Conservation (phyloP, 1,140 invertebrate species). For the Euwallacea similis region DNA sequence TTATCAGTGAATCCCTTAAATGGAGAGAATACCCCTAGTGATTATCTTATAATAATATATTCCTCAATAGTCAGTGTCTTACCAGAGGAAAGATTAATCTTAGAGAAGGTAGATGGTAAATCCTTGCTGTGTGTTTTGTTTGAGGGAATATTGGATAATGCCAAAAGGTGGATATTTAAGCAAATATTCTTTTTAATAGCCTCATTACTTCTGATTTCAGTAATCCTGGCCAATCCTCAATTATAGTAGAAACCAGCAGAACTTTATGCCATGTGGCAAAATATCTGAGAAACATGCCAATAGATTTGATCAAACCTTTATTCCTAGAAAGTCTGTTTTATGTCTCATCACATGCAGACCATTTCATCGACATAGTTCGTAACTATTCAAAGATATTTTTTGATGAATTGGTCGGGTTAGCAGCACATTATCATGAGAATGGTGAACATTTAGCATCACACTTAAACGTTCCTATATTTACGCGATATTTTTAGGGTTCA, state of each 20-base stretch:
- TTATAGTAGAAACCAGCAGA: slow-evolving; percentile 36
- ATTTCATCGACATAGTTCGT: slow-evolving; percentile 39
- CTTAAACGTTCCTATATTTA: slow-evolving; percentile 1
- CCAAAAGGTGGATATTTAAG: slow-evolving; percentile 17
- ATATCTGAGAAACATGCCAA: slow-evolving; percentile 33
- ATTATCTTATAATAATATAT: slow-evolving; percentile 36
- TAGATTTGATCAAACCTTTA: slow-evolving; percentile 28
- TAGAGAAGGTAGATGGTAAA: slow-evolving; percentile 35
- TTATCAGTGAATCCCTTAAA: slow-evolving; percentile 32
- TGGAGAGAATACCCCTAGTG: slow-evolving; percentile 18
- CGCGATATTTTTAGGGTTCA: slow-evolving; percentile 23
- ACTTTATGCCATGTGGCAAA: slow-evolving; percentile 26
- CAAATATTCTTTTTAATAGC: neutral
- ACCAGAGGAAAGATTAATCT: slow-evolving; percentile 32
- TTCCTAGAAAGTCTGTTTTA: slow-evolving; percentile 35
- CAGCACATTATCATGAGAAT: slow-evolving; percentile 35
- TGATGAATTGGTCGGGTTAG: slow-evolving; percentile 34
- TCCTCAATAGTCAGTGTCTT: slow-evolving; percentile 36
- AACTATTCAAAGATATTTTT: slow-evolving; percentile 37
- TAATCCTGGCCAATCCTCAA: slow-evolving; percentile 28
- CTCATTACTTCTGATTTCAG: slow-evolving; percentile 17
- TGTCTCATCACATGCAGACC: slow-evolving; percentile 36
- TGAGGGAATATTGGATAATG: slow-evolving; percentile 37
- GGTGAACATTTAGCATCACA: slow-evolving; percentile 25
- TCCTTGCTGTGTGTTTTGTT: slow-evolving; percentile 29